Base-by-base conservation (phyloP, 2,888 invertebrate genomes). In the Hirtodrosophila confusa region DNA sequence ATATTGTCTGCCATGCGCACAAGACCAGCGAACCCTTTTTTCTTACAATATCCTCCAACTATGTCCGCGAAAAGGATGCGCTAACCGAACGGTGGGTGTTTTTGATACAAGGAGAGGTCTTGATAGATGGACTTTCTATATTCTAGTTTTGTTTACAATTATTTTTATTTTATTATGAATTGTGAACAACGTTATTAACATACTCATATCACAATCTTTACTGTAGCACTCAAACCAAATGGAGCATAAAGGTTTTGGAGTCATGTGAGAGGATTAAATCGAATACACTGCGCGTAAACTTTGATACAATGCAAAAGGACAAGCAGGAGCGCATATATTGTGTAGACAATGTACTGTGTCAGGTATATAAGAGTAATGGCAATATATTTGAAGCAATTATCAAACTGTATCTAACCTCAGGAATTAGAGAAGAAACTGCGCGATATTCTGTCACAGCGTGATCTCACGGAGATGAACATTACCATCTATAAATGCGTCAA, bases 271-370 rank as follows among this genome's bases (percentile, higher is more conserved):
- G 91, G 8, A 86, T 91, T 3, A 91, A 90, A 66, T 89, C 92
- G 3, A 90, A 93, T 31, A 93, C 93, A 7, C 89, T 95, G 35
- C 93, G 93, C 45, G 91, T 94, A 35, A 93, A 92, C 72, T 95
- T 95, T 85, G 94, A 94, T 88, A 94, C 94, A 0, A 89, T 93
- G 11, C 92, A 93, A 71, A 92, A 92, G 69, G 93, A 94, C 85
- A 92, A 93, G 63, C 92, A 93, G 75, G 93, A 93, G 77, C 91
- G 94, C 45, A 91, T 92, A 40, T 95, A 95, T 86, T 91, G 92
- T 11, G 92, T 94, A 45, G 93, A 93, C 64, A 92, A 92, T 37
- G 92, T 92, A 36, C 93, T 94, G 72, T 93, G 93, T 50, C 93
- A 93, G 83, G 93, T 93, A 83, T 17, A 9, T 39, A 29, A n/a